Conservation (phyloP, 2,888 invertebrate genomes). For the Clostera curtula region DNA sequence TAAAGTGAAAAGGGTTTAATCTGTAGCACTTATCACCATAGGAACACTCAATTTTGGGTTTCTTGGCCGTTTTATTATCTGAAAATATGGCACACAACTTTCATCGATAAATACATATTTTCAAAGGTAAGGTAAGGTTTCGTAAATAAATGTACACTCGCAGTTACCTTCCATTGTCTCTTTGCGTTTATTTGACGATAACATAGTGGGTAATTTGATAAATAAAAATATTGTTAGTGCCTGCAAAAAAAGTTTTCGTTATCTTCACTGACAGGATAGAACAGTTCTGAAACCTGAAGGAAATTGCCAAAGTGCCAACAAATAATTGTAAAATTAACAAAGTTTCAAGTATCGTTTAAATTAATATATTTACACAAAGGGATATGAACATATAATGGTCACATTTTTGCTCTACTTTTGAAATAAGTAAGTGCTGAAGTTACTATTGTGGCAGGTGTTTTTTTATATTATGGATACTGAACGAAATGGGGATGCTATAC, state of each 20-base stretch:
- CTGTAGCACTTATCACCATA: conserved; percentile 88
- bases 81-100: conserved; percentile 20
- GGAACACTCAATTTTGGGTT: conserved; percentile 76
- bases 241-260: conserved; percentile 1
- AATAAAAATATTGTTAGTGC: not conserved
- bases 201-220: conserved; percentile 22
- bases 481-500: too few species aligned
- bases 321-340: not conserved
- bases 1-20: conserved; percentile 88
- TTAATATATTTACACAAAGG: too few species aligned
- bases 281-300: not conserved
- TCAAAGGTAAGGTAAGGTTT: too few species aligned
- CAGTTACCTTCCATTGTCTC: conserved; percentile 30
- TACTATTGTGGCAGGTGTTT: too few species aligned
- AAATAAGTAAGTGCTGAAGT: too few species aligned
- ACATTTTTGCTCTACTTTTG: too few species aligned
- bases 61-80: conserved; percentile 41
- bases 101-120: too few species aligned
- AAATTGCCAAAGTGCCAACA: too few species aligned
- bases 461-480: too few species aligned
- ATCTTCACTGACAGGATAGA: not conserved
- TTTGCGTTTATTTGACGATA: conserved; percentile 32
- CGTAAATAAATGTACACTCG: not conserved
- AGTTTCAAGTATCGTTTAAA: not conserved
- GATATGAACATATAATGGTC: too few species aligned